Evolutionary conservation across 2,797 vertebrate species (phyloP).

Genomic region (Tenualosa ilisha): DNA sequence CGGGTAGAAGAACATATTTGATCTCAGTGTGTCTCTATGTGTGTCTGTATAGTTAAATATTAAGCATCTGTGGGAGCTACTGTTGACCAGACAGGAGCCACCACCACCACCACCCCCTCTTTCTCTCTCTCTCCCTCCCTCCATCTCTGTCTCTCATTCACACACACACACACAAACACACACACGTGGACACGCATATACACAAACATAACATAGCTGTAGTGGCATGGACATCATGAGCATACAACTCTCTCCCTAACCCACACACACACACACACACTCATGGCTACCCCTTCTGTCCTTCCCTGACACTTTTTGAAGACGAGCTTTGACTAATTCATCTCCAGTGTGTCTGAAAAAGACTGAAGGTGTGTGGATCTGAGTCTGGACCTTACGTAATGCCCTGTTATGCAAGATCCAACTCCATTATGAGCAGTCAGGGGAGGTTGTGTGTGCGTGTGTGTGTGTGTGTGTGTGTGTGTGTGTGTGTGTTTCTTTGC

Average conservation of each 20-base stretch:
- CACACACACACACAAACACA: neutral
- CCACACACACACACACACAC: neutral
- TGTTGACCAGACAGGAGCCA: neutral
- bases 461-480: neutral
- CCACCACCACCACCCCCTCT: no score
- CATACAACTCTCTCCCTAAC: neutral
- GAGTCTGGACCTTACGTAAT: constrained; percentile 1
- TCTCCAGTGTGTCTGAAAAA: neutral
- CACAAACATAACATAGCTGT: neutral
- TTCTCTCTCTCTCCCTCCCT: neutral
- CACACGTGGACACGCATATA: neutral
- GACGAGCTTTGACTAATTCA: constrained; percentile 10
- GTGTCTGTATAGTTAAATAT: neutral
- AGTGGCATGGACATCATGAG: no score
- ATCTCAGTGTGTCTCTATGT: neutral
- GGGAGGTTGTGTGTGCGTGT: neutral
- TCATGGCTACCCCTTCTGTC: neutral
- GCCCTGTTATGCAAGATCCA: neutral
- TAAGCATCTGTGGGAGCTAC: neutral
- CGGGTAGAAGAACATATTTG: neutral
- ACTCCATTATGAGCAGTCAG: neutral
- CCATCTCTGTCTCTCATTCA: neutral
- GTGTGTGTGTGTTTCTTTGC: neutral
- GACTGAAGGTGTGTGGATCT: constrained; percentile 13
- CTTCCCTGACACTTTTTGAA: neutral